A percentile compares a stretch with the other conserved stretches of the same genome.
phyloP scores from a whole-genome alignment of 2,888 invertebrate species.

The Podotricha telesiphe region DNA sequence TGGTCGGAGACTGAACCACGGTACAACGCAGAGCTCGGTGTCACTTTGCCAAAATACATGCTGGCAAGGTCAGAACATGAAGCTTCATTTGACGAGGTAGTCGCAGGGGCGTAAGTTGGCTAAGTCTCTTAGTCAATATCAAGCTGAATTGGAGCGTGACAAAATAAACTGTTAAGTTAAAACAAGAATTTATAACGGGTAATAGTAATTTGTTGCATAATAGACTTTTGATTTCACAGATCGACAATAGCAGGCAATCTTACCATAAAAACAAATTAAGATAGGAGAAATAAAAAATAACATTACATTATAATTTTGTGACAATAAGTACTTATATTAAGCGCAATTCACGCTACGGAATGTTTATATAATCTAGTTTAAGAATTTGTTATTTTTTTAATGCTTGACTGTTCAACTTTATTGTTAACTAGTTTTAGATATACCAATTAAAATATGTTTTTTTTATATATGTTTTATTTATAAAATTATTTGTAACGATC shows the following conservation, averaged over 20 bases:
- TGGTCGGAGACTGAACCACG: constrained; percentile 87
- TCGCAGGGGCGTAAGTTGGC: constrained; percentile 72
- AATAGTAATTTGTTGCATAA: constrained; percentile 67
- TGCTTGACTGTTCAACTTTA: constrained; percentile 41
- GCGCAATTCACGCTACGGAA: constrained; percentile 20
- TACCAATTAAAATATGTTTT: constrained; percentile 57
- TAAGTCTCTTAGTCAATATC: constrained; percentile 66
- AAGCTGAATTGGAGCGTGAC: constrained; percentile 75
- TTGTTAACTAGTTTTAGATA: constrained; percentile 81
- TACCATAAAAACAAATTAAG: constrained; percentile 26
- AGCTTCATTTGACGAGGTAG: constrained; percentile 85
- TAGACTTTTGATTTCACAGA: constrained; percentile 70
- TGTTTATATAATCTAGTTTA: constrained; percentile 31
- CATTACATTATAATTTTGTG: constrained; percentile 23
- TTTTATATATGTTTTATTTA: constrained; percentile 43
- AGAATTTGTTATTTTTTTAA: constrained; percentile 36
- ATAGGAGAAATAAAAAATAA: constrained; percentile 21
- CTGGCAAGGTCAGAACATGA: constrained; percentile 87
- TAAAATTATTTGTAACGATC: background rate
- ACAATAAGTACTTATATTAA: constrained; percentile 20
- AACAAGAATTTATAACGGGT: constrained; percentile 66
- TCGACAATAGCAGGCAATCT: constrained; percentile 42
- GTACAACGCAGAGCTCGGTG: constrained; percentile 85
- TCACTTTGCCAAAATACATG: constrained; percentile 88
- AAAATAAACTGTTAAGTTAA: constrained; percentile 66